Conservation (phyloP, 2,888 invertebrate species). For the Caradrina kadenii region DNA sequence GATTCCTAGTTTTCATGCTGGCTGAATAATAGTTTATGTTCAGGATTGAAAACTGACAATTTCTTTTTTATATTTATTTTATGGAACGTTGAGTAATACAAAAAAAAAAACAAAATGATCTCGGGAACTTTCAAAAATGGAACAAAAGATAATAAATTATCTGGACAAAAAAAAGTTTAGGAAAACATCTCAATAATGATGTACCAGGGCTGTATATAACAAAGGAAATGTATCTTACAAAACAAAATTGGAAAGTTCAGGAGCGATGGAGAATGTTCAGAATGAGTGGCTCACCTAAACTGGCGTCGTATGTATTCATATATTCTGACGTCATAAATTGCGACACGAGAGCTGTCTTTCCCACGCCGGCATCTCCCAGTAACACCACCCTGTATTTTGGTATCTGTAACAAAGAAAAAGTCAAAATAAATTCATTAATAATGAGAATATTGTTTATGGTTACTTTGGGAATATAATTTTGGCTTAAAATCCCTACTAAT, state of each 20-base stretch:
- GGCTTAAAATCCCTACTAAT: neutral
- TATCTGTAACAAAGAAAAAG: constrained; percentile 76
- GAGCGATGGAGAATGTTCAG: constrained; percentile 23
- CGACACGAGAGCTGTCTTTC: constrained; percentile 97
- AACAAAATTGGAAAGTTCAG: constrained; percentile 20
- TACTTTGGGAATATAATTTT: neutral
- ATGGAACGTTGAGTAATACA: neutral
- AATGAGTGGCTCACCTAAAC: constrained; percentile 92
- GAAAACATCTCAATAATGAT: constrained; percentile 10
- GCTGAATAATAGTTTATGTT: constrained; percentile 1
- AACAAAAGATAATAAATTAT: neutral
- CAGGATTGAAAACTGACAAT: neutral
- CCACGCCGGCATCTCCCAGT: constrained; percentile 95
- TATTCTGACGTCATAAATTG: constrained; percentile 99
- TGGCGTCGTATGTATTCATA: constrained; percentile 98
- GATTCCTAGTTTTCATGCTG: constrained; percentile 47
- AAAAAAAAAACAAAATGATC: neutral
- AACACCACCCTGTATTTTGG: constrained; percentile 95
- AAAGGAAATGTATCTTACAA: neutral
- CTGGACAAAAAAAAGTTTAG: constrained; percentile 5
- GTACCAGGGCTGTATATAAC: constrained; percentile 47
- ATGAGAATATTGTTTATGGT: neutral
- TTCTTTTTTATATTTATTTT: no score
- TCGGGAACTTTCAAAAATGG: neutral
- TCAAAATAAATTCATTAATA: constrained; percentile 7